Conservation (phyloP, 2,888 invertebrate genomes). For the Phalera bucephala region DNA sequence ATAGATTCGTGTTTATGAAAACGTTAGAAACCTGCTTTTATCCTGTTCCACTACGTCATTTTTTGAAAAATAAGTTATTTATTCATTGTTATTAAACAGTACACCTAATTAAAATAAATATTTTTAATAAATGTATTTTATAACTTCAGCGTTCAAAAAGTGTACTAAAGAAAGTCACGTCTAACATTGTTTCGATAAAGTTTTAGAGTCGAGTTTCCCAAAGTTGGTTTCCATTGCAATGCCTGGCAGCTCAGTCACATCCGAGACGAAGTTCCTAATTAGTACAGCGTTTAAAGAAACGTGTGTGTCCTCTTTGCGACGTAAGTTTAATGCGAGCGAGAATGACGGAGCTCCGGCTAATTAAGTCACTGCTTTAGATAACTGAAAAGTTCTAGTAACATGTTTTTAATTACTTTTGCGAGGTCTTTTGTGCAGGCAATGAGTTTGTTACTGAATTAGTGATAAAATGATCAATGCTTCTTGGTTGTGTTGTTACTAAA, state of each 20-base stretch:
- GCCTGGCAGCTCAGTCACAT: constrained; percentile 16
- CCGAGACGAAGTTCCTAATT: constrained; percentile 37
- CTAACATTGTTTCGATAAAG: constrained; percentile 24
- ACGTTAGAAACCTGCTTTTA: too few species aligned
- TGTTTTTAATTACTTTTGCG: background rate
- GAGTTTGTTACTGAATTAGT: too few species aligned
- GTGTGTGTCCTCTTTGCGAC: constrained; percentile 5
- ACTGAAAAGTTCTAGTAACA: background rate
- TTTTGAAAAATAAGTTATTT: too few species aligned
- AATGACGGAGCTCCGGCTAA: constrained; percentile 5
- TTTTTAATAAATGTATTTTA: constrained; percentile 5
- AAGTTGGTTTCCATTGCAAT: constrained; percentile 23
- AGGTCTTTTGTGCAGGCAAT: too few species aligned
- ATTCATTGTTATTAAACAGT: too few species aligned
- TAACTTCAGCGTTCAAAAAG: constrained; percentile 12
- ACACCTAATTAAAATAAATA: background rate
- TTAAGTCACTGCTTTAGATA: background rate
- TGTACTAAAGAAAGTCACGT: constrained; percentile 14
- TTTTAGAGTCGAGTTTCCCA: constrained; percentile 14
- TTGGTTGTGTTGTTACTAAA: too few species aligned
- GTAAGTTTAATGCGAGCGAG: constrained; percentile 7
- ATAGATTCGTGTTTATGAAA: too few species aligned
- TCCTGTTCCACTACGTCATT: too few species aligned
- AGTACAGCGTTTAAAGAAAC: constrained; percentile 27
- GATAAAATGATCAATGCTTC: too few species aligned